phyloP scores from a whole-genome alignment of 2,113 vertebrate genomes.

The Hemicordylus capensis region DNA sequence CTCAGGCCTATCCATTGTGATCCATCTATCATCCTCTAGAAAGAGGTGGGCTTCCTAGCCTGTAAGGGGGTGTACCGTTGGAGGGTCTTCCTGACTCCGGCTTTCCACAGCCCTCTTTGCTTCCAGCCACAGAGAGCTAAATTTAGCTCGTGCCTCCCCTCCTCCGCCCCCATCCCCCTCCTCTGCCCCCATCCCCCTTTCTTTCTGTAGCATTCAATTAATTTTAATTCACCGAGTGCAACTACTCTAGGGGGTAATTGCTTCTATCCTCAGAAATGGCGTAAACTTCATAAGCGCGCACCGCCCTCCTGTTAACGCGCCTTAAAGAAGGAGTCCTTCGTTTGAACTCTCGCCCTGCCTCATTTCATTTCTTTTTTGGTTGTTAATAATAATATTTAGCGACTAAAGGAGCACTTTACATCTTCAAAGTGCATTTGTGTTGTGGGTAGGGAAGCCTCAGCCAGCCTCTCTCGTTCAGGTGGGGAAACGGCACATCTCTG shows the following conservation, averaged over 20 bases:
- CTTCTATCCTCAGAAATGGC: conserved; percentile 19
- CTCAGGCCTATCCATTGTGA: too few species aligned
- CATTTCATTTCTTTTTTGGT: conserved; percentile 28
- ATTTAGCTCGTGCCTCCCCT: background rate
- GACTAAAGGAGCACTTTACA: conserved; percentile 9
- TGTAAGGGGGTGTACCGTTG: background rate
- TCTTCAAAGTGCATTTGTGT: conserved; percentile 35
- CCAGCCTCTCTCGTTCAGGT: background rate
- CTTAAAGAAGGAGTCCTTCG: fast-evolving
- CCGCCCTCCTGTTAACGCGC: background rate
- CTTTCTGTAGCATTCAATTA: background rate
- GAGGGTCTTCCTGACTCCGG: background rate
- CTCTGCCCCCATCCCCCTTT: background rate
- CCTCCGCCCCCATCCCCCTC: too few species aligned
- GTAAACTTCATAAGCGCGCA: background rate
- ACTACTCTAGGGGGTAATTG: conserved; percentile 15
- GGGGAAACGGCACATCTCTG: background rate
- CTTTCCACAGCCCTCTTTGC: background rate
- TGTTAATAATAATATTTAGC: conserved; percentile 40
- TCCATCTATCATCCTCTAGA: background rate
- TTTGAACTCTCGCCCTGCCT: background rate
- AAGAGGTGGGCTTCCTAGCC: background rate
- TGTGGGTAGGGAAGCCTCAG: fast-evolving
- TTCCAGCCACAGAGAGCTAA: background rate
- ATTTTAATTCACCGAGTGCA: conserved; percentile 10